Evolutionary conservation across 2,113 vertebrate species (phyloP).

Genomic region (Agapornis roseicollis): DNA sequence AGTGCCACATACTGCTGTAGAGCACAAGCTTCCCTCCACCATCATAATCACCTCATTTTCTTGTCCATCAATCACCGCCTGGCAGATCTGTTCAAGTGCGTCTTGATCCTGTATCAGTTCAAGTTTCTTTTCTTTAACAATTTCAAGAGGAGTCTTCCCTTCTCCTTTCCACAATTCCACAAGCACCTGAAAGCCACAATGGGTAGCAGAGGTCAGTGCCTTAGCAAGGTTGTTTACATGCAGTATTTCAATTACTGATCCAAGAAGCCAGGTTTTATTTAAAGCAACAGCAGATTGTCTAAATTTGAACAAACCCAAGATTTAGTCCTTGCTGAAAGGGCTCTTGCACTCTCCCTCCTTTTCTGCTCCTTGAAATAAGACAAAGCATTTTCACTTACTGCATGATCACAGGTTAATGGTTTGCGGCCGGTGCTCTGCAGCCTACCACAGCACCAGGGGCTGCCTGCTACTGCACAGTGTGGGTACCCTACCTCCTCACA

Average conservation of each 20-base stretch:
- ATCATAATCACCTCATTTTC: conserved; percentile 80
- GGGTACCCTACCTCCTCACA: fast-evolving
- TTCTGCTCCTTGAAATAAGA: not conserved
- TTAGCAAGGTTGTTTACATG: not conserved
- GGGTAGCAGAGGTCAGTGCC: not conserved
- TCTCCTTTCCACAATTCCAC: conserved; percentile 81
- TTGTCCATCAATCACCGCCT: conserved; percentile 79
- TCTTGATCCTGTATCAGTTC: conserved; percentile 78
- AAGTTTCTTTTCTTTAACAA: conserved; percentile 85
- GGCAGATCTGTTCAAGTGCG: conserved; percentile 85
- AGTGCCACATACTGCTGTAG: not conserved
- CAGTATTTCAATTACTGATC: not conserved
- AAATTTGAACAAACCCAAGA: not conserved
- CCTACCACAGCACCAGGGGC: fast-evolving
- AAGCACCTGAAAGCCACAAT: conserved; percentile 70
- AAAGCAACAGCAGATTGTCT: not conserved
- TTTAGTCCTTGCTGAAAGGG: not conserved
- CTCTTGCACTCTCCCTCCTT: not conserved
- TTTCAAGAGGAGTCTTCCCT: conserved; percentile 79
- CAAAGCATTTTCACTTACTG: not conserved
- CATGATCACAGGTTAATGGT: not conserved
- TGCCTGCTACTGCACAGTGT: fast-evolving
- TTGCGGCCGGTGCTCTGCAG: fast-evolving
- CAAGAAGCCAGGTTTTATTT: not conserved
- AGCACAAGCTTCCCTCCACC: conserved; percentile 15